Percentiles rank a stretch among this genome's conserved stretches.
Conservation (phyloP, 2,113 vertebrate genomes). For the Rousettus leschenaultii region DNA sequence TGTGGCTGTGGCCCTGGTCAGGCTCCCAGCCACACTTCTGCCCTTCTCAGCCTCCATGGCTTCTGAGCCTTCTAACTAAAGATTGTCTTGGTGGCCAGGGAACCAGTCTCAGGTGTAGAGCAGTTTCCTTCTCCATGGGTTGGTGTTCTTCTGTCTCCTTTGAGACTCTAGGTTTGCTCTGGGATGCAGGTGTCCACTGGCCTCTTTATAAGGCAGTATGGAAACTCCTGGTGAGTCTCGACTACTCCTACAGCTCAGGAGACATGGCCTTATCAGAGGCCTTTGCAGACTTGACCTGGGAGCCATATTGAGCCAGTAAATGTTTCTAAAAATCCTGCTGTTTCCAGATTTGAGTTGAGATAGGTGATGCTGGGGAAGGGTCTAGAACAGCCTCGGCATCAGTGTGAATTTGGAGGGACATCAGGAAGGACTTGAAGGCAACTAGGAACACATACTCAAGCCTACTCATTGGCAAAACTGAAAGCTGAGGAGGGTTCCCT, state of each 20-base stretch:
- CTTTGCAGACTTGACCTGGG: rapidly evolving
- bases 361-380: neutral
- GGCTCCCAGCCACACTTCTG: neutral
- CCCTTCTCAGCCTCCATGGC: neutral
- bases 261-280: neutral
- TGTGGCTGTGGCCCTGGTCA: too few relatives aligned
- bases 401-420: neutral
- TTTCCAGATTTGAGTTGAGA: neutral
- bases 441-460: neutral
- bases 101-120: neutral
- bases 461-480: neutral
- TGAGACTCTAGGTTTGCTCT: neutral
- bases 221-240: neutral
- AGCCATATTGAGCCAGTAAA: neutral
- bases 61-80: neutral
- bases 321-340: neutral
- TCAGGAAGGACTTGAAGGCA: neutral
- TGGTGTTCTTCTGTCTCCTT: neutral
- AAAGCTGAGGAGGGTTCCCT: neutral
- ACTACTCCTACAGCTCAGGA: neutral
- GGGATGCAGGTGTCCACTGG: neutral
- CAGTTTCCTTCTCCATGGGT: neutral
- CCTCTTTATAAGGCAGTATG: neutral
- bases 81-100: too few relatives aligned
- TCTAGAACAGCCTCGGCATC: neutral